Base-by-base conservation (phyloP, 2,113 vertebrate genomes). In the Genyomyrus donnyi region DNA sequence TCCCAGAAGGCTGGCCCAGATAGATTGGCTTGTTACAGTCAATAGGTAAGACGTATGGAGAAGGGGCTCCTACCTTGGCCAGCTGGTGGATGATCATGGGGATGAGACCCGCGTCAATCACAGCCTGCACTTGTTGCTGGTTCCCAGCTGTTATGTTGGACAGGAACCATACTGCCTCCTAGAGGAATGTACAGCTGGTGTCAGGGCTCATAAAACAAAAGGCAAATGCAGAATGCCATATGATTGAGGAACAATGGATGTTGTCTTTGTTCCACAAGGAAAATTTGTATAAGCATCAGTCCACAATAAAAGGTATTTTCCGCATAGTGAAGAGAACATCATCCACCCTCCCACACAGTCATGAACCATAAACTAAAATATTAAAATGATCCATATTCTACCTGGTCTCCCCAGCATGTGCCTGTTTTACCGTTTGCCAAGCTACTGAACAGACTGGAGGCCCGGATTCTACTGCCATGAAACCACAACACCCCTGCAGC, bases 111-210 rank as follows among this genome's bases (percentile, higher is more conserved):
- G 98, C 98, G 93, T 99, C 98, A 92, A 99, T 99, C 93, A 99
- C 98, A 93, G 98, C 98, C 92, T 99, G 98, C 93, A 99, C 98
- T 96, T 99, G 98, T 94, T 99, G 98, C 94, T 99, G 98, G 94
- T 99, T 99, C 92, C 98, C 98, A 94, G 98, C 98, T 94, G 98
- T 99, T 94, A 99, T 99, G 94, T 99, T 99, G 95, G 98, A 99
- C 93, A 99, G 95, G 96, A 99, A 99, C 98, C 98, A 99, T 91
- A 99, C 98, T 88, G 98, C 98, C 96, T 99, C 98, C 98, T 99
- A 92, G 88, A 96, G 93, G 62, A 93, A 77, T n/a, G 19, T 8
- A 21, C 48, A 80, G 13, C 49, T 80, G 7, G 8, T 19, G 48
- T 17, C 10, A 15, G 87, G 83, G 9, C 45, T 85, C 42, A 3